Conservation (phyloP, 2,113 vertebrate species). For the Syngnathoides biaculeatus region DNA sequence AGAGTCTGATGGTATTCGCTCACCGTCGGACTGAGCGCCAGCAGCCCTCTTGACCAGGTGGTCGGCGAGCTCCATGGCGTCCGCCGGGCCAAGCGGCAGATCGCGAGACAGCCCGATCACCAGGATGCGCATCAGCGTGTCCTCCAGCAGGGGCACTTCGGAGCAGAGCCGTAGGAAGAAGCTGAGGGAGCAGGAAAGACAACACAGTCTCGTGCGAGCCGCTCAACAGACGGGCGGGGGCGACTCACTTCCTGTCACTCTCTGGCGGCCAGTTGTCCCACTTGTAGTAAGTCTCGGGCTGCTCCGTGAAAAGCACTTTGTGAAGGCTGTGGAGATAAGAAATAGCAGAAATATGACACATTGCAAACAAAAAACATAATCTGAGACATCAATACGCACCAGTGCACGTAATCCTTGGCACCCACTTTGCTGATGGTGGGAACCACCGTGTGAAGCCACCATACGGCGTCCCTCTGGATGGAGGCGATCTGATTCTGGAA, state of each 20-base stretch:
- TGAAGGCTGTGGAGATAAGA: slow-evolving; percentile 79
- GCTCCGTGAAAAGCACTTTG: slow-evolving; percentile 98
- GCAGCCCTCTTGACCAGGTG: slow-evolving; percentile 95
- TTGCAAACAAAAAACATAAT: accelerated
- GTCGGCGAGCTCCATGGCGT: slow-evolving; percentile 96
- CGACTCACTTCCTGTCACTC: slow-evolving; percentile 93
- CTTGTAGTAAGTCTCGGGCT: slow-evolving; percentile 98
- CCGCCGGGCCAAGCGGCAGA: slow-evolving; percentile 89
- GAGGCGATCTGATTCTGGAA: slow-evolving; percentile 97
- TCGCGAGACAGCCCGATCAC: slow-evolving; percentile 93
- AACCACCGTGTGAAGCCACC: slow-evolving; percentile 97
- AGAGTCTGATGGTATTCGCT: slow-evolving; percentile 13
- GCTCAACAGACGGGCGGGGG: background rate
- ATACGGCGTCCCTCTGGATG: slow-evolving; percentile 94
- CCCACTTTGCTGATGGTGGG: slow-evolving; percentile 93
- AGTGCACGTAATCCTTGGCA: slow-evolving; percentile 95
- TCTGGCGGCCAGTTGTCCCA: slow-evolving; percentile 99
- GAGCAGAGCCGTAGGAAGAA: slow-evolving; percentile 98
- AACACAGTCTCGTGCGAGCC: background rate
- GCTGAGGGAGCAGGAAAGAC: slow-evolving; percentile 56
- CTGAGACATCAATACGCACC: slow-evolving; percentile 68
- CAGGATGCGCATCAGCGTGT: slow-evolving; percentile 93
- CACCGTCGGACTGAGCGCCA: slow-evolving; percentile 90
- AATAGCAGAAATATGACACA: background rate
- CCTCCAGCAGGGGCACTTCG: slow-evolving; percentile 93